phyloP scores from a whole-genome alignment of 30 jellyfish, hydroid and myxozoan genomes.

The Phacellophora camtschatica region DNA sequence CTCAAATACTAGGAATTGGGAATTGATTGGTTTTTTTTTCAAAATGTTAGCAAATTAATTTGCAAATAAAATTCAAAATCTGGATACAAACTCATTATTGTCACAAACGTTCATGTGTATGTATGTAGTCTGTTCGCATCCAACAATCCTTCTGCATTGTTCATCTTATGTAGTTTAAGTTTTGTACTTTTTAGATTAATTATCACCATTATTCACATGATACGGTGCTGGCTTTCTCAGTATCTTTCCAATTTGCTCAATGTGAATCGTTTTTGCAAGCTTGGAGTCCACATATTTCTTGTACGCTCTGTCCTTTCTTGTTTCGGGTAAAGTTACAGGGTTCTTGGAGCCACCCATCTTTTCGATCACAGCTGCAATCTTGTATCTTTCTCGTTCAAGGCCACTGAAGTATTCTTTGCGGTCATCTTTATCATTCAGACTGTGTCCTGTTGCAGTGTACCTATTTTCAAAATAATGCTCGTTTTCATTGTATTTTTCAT shows the following conservation, averaged over 20 bases:
- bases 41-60: too few species aligned
- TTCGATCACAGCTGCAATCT: background rate
- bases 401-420: slow-evolving; percentile 22
- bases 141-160: too few species aligned
- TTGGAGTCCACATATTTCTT: background rate
- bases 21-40: too few species aligned
- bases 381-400: slow-evolving; percentile 24
- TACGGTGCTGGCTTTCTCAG: slow-evolving; percentile 4
- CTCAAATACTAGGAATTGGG: too few species aligned
- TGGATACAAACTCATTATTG: too few species aligned
- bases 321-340: background rate
- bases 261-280: background rate
- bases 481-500: background rate
- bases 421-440: background rate
- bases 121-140: too few species aligned
- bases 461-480: background rate
- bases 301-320: background rate
- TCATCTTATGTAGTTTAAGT: too few species aligned
- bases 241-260: background rate
- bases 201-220: too few species aligned
- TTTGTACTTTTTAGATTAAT: too few species aligned
- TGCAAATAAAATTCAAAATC: too few species aligned
- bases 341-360: background rate
- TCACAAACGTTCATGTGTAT: too few species aligned
- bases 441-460: slow-evolving; percentile 31